Evolutionary conservation across 1,140 invertebrate species (phyloP).

Genomic region (Lepidostoma basale): DNA sequence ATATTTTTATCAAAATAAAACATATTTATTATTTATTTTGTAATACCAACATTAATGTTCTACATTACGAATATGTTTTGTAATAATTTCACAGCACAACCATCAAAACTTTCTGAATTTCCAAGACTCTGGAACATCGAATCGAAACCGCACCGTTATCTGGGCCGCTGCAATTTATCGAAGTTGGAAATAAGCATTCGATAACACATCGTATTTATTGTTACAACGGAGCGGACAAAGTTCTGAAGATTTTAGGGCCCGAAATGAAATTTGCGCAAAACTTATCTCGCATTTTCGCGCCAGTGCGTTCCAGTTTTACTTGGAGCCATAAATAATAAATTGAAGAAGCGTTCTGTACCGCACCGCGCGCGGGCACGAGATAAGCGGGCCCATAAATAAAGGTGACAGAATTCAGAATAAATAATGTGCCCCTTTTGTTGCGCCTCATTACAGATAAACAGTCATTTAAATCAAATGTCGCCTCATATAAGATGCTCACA

Average conservation of each 20-base stretch:
- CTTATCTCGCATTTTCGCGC: conserved; percentile 25
- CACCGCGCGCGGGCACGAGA: not conserved
- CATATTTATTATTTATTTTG: too few species aligned
- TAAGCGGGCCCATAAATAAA: conserved; percentile 17
- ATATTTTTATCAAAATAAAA: too few species aligned
- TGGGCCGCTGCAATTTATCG: not conserved
- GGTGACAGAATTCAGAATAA: conserved; percentile 19
- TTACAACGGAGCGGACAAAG: not conserved
- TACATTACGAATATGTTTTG: too few species aligned
- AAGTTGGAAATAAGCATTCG: not conserved
- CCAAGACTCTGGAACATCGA: not conserved
- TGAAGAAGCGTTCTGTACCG: conserved; percentile 24
- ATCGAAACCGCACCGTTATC: not conserved
- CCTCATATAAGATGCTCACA: not conserved
- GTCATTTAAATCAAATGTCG: conserved; percentile 8
- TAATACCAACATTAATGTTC: too few species aligned
- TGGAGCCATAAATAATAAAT: conserved; percentile 26
- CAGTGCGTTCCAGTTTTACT: conserved; percentile 19
- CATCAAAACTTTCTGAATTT: not conserved
- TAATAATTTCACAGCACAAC: too few species aligned
- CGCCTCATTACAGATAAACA: conserved; percentile 12
- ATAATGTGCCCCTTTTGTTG: conserved; percentile 7
- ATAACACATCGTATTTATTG: conserved; percentile 1
- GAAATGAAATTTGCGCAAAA: conserved; percentile 18
- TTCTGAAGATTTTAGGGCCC: conserved; percentile 11